Percentiles rank a stretch among this genome's conserved stretches.
phyloP scores from a whole-genome alignment of 2,797 vertebrate species.

The Hipposideros larvatus region DNA sequence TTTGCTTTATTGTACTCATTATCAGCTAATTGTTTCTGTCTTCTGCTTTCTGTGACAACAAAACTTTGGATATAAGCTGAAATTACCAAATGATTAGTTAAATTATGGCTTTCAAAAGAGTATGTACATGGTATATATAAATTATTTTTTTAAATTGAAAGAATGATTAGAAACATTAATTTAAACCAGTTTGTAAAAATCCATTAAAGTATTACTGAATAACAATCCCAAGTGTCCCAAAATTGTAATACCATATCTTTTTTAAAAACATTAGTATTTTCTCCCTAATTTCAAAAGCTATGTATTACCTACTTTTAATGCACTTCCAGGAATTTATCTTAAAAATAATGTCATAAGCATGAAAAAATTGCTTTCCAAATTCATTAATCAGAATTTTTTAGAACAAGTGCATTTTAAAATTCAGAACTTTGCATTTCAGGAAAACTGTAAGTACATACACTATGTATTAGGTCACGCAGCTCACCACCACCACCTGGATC shows the following conservation, averaged over 20 bases:
- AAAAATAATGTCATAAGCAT: background rate
- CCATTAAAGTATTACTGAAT: background rate
- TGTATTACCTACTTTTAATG: background rate
- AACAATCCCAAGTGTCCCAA: background rate
- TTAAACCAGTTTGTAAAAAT: background rate
- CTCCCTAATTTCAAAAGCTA: background rate
- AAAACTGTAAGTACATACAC: background rate
- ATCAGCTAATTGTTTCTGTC: background rate
- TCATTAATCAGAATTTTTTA: background rate
- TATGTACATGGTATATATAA: background rate
- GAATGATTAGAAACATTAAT: background rate
- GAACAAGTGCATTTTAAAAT: background rate
- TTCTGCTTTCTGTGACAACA: background rate
- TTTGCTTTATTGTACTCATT: background rate
- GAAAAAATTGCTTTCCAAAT: background rate
- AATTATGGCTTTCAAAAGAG: background rate
- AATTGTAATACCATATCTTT: background rate
- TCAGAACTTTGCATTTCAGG: background rate
- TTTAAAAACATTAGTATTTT: background rate
- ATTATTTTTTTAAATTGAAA: background rate
- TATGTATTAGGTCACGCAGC: background rate
- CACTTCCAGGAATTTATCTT: background rate
- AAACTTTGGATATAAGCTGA: background rate
- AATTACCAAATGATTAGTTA: background rate
- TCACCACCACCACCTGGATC: background rate